phyloP scores from a whole-genome alignment of 2,888 invertebrate genomes.

The Chymomyza amoena region DNA sequence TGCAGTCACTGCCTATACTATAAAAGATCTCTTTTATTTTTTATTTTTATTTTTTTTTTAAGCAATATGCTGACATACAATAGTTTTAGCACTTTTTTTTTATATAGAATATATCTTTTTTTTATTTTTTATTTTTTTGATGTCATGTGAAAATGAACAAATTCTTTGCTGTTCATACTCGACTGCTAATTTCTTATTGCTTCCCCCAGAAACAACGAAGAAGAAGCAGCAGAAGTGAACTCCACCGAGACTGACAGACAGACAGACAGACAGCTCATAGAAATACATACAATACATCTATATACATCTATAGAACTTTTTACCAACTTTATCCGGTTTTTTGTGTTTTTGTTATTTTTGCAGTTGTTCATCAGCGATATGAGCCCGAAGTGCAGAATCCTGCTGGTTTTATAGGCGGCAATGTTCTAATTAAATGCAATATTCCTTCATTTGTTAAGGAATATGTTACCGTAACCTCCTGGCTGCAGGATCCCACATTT shows the following conservation, averaged over 20 bases:
- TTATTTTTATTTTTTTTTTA: background rate
- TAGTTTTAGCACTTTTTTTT: background rate
- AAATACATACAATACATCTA: background rate
- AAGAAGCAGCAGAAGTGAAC: background rate
- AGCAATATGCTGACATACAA: background rate
- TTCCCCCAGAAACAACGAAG: background rate
- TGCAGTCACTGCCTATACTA: background rate
- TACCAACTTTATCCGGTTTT: background rate
- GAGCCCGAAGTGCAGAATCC: slow-evolving; percentile 82
- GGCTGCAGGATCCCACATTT: slow-evolving; percentile 81
- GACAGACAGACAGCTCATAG: background rate
- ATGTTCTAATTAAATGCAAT: slow-evolving; percentile 81
- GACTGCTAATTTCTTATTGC: background rate
- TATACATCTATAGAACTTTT: background rate
- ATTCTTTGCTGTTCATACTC: background rate
- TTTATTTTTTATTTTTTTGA: background rate
- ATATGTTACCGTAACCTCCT: slow-evolving; percentile 81
- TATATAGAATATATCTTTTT: too few species aligned
- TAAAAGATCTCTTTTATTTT: background rate
- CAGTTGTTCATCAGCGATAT: slow-evolving; percentile 81
- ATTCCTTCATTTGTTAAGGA: slow-evolving; percentile 81
- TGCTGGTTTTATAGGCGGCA: slow-evolving; percentile 81
- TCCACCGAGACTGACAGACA: background rate
- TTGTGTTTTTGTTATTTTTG: slow-evolving; percentile 17
- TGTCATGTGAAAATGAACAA: background rate